Conservation (phyloP, 2,797 vertebrate species). For the Oreochromis mossambicus region DNA sequence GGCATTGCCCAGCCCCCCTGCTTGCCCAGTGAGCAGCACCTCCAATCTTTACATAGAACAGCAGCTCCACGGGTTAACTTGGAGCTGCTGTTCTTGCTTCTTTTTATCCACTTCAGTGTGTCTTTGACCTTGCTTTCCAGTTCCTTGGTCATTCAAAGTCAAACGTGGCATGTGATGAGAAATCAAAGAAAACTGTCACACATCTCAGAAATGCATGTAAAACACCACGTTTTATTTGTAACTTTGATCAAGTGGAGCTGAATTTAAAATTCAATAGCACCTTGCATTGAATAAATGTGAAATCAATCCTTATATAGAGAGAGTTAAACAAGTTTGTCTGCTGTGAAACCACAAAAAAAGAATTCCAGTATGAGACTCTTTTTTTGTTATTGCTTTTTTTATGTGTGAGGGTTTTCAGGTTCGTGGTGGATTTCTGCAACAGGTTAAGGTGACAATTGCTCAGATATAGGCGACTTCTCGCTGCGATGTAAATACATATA, state of each 20-base stretch:
- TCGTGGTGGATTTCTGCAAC: not conserved
- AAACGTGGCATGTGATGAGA: not conserved
- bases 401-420: not conserved
- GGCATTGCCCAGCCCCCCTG: constrained; percentile 27
- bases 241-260: not conserved
- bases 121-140: not conserved
- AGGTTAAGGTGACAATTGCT: not conserved
- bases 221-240: not conserved
- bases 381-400: not conserved
- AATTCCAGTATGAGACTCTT: not conserved
- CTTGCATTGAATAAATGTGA: not conserved
- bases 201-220: not conserved
- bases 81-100: constrained; percentile 2
- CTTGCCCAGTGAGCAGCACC: constrained; percentile 43
- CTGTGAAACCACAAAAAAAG: not conserved
- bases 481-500: not conserved
- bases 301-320: not conserved
- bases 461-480: not conserved
- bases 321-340: not conserved
- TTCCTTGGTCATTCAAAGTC: not conserved
- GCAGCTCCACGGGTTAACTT: not conserved
- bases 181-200: not conserved
- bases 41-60: constrained; percentile 33
- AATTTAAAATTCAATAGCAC: not conserved
- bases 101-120: constrained; percentile 9